Conservation (phyloP, 2,797 vertebrate species). For the Pelochelys cantorii region DNA sequence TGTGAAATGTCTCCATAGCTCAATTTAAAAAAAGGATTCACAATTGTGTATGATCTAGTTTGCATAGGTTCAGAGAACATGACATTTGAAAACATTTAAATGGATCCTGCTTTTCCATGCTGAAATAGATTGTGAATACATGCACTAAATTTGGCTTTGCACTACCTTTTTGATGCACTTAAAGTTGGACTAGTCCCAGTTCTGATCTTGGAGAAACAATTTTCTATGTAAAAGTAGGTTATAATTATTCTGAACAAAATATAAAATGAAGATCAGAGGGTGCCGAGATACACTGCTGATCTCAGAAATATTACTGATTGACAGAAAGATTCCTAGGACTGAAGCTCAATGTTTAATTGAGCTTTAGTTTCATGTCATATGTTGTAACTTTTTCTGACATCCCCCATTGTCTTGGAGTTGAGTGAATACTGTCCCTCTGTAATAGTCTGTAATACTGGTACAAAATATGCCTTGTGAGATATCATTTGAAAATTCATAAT, state of each 20-base stretch:
- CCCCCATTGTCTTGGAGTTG: accelerated
- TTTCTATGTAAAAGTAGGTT: not conserved
- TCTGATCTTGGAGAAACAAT: not conserved
- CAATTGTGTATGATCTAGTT: conserved; percentile 60
- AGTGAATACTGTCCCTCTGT: accelerated
- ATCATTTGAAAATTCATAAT: not conserved
- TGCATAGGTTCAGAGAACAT: conserved; percentile 66
- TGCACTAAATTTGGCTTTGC: conserved; percentile 50
- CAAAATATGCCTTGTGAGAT: not conserved
- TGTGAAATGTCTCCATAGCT: not conserved
- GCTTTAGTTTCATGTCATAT: not conserved
- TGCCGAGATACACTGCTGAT: not conserved
- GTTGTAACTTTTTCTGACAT: not conserved
- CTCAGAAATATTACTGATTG: not conserved
- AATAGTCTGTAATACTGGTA: not conserved
- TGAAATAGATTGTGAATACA: conserved; percentile 45
- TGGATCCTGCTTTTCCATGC: conserved; percentile 47
- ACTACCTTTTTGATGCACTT: conserved; percentile 26
- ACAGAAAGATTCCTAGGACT: not conserved
- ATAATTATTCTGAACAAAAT: not conserved
- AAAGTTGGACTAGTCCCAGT: not conserved
- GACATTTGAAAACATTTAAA: conserved; percentile 68
- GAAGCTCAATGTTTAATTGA: not conserved
- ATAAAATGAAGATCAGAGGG: not conserved
- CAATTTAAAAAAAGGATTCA: not conserved